phyloP scores from a whole-genome alignment of 2,797 vertebrate genomes.

The Meriones psammophilus region DNA sequence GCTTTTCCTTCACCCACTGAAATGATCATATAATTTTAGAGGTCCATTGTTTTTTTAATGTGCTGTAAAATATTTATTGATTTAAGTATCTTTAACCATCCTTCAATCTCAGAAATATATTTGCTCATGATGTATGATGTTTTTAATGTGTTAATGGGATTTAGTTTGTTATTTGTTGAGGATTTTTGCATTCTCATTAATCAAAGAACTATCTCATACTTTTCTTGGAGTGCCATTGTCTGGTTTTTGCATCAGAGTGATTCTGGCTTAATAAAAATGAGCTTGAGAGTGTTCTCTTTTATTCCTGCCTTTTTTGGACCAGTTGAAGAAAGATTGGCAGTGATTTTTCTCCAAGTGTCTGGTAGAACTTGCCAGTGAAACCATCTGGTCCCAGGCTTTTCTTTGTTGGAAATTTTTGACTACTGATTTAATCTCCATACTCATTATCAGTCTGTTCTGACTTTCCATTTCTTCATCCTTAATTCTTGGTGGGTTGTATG shows the following conservation, averaged over 20 bases:
- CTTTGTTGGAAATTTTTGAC: slow-evolving; percentile 13
- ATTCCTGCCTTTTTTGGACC: not conserved
- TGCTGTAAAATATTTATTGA: not conserved
- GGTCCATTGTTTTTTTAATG: not conserved
- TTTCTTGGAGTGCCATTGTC: not conserved
- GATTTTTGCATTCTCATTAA: not conserved
- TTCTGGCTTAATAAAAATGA: slow-evolving; percentile 21
- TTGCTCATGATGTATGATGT: not conserved
- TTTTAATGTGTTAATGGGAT: not conserved
- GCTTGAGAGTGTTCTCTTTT: not conserved
- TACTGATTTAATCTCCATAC: slow-evolving; percentile 10
- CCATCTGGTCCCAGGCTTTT: slow-evolving; percentile 37
- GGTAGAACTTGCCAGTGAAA: not conserved
- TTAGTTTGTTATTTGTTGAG: not conserved
- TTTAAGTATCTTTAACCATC: not conserved
- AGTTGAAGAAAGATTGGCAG: slow-evolving; percentile 14
- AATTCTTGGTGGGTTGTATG: not conserved
- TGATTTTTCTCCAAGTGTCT: not conserved
- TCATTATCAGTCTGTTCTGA: not conserved
- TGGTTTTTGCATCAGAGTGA: not conserved
- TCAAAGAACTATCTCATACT: not conserved
- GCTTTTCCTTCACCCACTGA: not conserved
- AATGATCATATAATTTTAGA: not conserved
- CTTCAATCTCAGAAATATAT: not conserved
- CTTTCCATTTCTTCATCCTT: not conserved